These are phyloP conservation scores for Pseudolycoriella hygida DNA, from an alignment of 2,888 invertebrate genomes.

Conservation along the genomic window DNA sequence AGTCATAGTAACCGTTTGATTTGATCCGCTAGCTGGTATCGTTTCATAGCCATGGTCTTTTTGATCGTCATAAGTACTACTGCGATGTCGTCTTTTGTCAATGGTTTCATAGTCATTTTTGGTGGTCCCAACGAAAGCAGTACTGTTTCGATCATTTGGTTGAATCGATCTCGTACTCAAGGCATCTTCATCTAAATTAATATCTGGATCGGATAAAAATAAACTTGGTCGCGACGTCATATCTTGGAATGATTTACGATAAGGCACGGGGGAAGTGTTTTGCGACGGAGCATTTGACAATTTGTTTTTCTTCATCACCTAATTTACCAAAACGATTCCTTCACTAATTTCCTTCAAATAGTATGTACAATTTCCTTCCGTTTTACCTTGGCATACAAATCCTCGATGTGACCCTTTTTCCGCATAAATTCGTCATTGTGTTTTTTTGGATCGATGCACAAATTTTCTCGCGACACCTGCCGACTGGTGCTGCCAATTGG, in stretches of 20 bases:
- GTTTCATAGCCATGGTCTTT: conserved; percentile 49
- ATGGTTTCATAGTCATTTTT: conserved; percentile 46
- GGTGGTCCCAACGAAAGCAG: not conserved
- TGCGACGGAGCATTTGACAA: conserved; percentile 24
- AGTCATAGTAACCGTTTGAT: not conserved
- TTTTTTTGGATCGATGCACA: conserved; percentile 14
- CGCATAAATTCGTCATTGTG: conserved; percentile 18
- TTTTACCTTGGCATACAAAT: conserved; percentile 27
- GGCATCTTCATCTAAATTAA: too few species aligned
- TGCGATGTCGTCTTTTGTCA: conserved; percentile 30
- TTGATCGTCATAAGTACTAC: conserved; percentile 25
- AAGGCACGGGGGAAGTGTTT: conserved; percentile 22
- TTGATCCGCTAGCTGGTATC: conserved; percentile 22
- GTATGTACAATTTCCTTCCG: too few species aligned
- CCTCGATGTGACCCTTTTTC: conserved; percentile 37
- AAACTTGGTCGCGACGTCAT: not conserved
- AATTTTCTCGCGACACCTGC: conserved; percentile 25
- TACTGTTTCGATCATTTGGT: conserved; percentile 24
- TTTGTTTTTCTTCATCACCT: conserved; percentile 30
- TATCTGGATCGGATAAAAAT: conserved; percentile 6
- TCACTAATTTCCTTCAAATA: conserved; percentile 45
- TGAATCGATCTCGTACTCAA: conserved; percentile 10
- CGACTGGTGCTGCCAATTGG: conserved; percentile 10
- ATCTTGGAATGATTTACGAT: conserved; percentile 14
- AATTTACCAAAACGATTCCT: not conserved